Evolutionary conservation across 2,113 vertebrate genomes (phyloP).

Genomic region (Marmota monax): DNA sequence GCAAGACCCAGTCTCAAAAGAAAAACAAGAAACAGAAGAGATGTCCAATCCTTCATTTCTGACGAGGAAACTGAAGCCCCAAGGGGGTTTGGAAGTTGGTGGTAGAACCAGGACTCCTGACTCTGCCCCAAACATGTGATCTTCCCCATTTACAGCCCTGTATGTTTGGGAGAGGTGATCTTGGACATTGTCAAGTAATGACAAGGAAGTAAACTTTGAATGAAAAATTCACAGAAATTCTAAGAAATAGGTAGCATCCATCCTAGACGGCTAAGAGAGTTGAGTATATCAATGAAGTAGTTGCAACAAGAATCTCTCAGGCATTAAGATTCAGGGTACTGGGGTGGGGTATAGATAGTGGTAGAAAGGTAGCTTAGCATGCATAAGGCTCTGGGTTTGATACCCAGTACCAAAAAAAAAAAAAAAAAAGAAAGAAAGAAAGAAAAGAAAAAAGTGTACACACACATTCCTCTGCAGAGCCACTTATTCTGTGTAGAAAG

Average conservation of each 20-base stretch:
- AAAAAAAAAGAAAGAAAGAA: neutral
- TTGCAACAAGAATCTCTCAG: neutral
- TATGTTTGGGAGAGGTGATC: neutral
- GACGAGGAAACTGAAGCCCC: neutral
- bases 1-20: neutral
- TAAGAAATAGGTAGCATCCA: neutral
- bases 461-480: neutral
- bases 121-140: neutral
- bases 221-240: slow-evolving; percentile 32
- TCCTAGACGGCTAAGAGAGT: neutral
- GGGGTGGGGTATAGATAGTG: too few species aligned
- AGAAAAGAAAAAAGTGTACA: neutral
- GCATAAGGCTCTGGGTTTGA: neutral
- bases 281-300: neutral
- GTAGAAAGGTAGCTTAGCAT: neutral
- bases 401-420: neutral
- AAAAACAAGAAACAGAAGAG: neutral
- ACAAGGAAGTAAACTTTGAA: neutral
- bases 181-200: neutral
- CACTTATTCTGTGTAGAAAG: neutral
- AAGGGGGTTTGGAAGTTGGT: neutral
- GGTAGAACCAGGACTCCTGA: neutral
- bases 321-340: neutral
- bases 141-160: neutral
- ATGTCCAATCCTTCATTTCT: neutral